Base-by-base conservation (phyloP, 2,888 invertebrate species). In the Microdon myrmicae region DNA sequence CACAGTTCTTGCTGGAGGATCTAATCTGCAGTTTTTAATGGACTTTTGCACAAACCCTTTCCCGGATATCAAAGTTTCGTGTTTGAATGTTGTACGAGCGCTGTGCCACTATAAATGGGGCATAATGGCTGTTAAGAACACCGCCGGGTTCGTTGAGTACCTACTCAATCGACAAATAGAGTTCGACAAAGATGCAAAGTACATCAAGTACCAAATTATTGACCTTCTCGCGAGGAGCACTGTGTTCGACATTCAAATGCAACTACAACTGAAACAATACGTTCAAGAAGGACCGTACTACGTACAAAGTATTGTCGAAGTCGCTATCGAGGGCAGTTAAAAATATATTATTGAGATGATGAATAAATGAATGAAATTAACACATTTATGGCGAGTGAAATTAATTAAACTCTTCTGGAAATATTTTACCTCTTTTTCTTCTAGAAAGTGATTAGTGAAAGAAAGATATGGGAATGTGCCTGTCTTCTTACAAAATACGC, bases 51-150 rank as follows among this genome's bases (percentile, higher is more conserved):
- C 87, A 64, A 91, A 89, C 78, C 94, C 95, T 4, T 94, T 95
- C 73, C 81, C 85, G 0, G 94, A 95, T 69, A 83, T 94, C 9
- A 87, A 88, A 73, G 74, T 86, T 51, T 86, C 89, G 9, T 87
- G 88, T 12, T 81, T 92, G 31, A 81, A 82, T 9, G 80, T 92
- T 19, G 76, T 94, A 31, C 83, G 83, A 68, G 83, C 87, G 1
- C 73, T 94, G 9, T 86, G 89, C 12, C 79, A 82, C 54, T 90
- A 90, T 73, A 79, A 81, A 1, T 96, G 94, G 94, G 94, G 93
- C 12, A 87, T 91, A 74, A 84, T 86, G 68, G 82, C 86, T 43
- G 86, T 94, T 22, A 86, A 85, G 67, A 81, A 83, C 67, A 85
- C 86, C 53, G 89, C 92, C 69, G 90, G 91, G 80, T 82, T 76